Base-by-base conservation (phyloP, 2,888 invertebrate genomes). In the Cryptosula pallasiana region DNA sequence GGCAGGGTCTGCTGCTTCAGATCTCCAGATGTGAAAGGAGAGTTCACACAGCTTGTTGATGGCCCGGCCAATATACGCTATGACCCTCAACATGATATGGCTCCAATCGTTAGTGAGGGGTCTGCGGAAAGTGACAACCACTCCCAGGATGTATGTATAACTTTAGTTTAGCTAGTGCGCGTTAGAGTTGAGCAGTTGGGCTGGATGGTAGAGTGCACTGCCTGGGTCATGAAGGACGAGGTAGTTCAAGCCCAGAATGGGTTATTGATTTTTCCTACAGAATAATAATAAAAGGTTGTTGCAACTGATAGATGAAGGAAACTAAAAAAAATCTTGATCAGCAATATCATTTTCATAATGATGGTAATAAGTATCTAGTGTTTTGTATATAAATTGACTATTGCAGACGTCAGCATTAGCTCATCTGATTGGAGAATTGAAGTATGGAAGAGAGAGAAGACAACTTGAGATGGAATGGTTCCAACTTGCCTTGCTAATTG, bases 391-490 rank as follows among this genome's bases (percentile, higher is more conserved):
- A n/a, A n/a, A n/a, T n/a, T n/a, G n/a, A n/a, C n/a, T 45, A 5
- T 45, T 45, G 45, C 20, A 45, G 45, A 45, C 5, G 20, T 45
- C 45, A 13, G 45, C 45, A 13, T 20, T 45, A 45, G 20, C 25
- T 9, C 3, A 29, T 32, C 32, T 63, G 63, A 63, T 13, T 27
- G 29, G 32, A 13, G 63, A 63, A n/a, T 3, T 63, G 32, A 63
- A 27, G 27, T 5, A 32, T 27, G 32, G 29, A 3, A 63, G 63
- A 27, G 32, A 63, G 63, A 63, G 63, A n/a, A 63, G 63, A 63
- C 63, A 63, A 63, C 63, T 63, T 63, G 63, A 63, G 32, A 27
- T 25, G 32, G 63, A 63, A 34, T 63, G 63, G 63, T 63, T 29
- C 32, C 63, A 63, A 32, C 32, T 63, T 3, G 63, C 63, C 27